Evolutionary conservation across 2,797 vertebrate species (phyloP).

Genomic region (Betta splendens): DNA sequence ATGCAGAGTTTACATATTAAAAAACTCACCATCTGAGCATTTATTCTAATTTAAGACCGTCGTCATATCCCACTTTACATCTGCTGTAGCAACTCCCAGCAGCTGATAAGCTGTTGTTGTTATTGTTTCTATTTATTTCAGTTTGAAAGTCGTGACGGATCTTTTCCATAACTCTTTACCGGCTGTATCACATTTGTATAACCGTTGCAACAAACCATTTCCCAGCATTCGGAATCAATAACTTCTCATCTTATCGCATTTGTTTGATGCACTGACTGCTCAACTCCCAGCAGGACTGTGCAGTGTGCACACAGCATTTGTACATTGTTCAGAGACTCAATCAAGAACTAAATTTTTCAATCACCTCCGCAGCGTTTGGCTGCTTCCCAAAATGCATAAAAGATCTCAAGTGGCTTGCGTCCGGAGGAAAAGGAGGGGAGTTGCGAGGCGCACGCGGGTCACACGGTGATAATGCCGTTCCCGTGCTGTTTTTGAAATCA

Average conservation of each 20-base stretch:
- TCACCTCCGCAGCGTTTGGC: slow-evolving; percentile 70
- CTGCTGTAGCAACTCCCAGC: background rate
- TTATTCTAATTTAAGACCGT: background rate
- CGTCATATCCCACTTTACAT: slow-evolving; percentile 8
- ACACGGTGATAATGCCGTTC: slow-evolving; percentile 50
- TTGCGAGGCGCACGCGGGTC: slow-evolving; percentile 62
- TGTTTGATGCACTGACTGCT: slow-evolving; percentile 38
- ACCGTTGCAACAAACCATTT: slow-evolving; percentile 43
- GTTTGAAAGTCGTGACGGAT: slow-evolving; percentile 16
- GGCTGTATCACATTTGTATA: slow-evolving; percentile 24
- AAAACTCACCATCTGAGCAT: background rate
- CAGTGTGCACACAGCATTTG: slow-evolving; percentile 40
- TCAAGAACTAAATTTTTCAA: slow-evolving; percentile 64
- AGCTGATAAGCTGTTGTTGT: slow-evolving; percentile 1
- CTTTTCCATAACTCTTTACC: slow-evolving; percentile 11
- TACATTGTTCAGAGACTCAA: slow-evolving; percentile 54
- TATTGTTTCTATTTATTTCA: slow-evolving; percentile 8
- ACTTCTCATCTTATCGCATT: slow-evolving; percentile 50
- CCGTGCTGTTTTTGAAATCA: slow-evolving; percentile 32
- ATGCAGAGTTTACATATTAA: too few species aligned
- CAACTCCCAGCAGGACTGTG: slow-evolving; percentile 15
- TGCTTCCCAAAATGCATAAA: slow-evolving; percentile 63
- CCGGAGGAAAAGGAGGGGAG: slow-evolving; percentile 59
- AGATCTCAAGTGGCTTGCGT: slow-evolving; percentile 63
- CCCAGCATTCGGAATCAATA: slow-evolving; percentile 55